These are phyloP conservation scores for Cephus runcator DNA, from an alignment of 2,888 invertebrate genomes.

Conservation along the genomic window DNA sequence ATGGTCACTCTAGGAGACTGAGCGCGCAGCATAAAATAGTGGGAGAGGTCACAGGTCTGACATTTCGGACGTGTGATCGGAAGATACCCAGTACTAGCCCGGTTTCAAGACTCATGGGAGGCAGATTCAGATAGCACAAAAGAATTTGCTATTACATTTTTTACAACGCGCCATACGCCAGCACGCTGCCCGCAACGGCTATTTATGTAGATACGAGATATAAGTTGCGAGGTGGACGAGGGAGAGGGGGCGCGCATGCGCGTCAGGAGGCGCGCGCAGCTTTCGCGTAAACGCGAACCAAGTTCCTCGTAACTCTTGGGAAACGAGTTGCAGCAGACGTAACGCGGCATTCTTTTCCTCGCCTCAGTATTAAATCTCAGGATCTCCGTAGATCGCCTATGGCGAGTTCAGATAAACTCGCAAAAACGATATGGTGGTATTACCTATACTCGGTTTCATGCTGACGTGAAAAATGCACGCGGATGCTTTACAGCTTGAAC, in stretches of 20 bases:
- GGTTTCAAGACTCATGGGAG: constrained; percentile 27
- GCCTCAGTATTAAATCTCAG: not conserved
- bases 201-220: not conserved
- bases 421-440: not conserved
- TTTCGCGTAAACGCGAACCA: not conserved
- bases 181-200: not conserved
- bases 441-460: not conserved
- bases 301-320: not conserved
- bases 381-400: not conserved
- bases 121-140: constrained; percentile 36
- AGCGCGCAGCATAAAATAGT: constrained; percentile 37
- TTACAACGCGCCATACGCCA: not conserved
- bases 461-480: not conserved
- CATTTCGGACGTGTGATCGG: constrained; percentile 57
- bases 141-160: constrained; percentile 20
- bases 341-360: not conserved
- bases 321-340: not conserved
- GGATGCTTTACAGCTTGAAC: not conserved
- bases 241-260: not conserved
- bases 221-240: not conserved
- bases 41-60: constrained; percentile 53
- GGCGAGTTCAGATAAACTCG: not conserved
- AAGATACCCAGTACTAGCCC: constrained; percentile 38
- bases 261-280: not conserved
- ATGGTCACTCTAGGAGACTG: not conserved